Conservation (phyloP, 2,888 invertebrate genomes). For the Macrosiphum euphorbiae region DNA sequence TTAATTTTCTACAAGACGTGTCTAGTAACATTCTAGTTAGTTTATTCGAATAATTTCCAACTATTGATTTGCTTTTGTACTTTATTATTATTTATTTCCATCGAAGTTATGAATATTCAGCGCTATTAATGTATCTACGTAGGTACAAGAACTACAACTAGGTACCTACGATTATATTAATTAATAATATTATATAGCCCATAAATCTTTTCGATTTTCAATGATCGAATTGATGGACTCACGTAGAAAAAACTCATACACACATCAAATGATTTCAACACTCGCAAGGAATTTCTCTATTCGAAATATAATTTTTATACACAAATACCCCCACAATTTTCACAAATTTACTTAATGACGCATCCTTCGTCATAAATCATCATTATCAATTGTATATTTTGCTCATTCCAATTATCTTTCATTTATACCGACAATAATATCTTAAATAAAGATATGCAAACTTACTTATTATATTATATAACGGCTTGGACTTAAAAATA, state of each 20-base stretch:
- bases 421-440: not conserved
- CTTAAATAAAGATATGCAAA: not conserved
- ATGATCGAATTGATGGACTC: not conserved
- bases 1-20: too few relatives aligned
- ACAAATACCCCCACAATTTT: not conserved
- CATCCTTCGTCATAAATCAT: not conserved
- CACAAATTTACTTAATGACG: not conserved
- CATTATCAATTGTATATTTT: not conserved
- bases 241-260: not conserved
- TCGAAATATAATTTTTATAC: not conserved
- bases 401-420: not conserved
- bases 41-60: not conserved
- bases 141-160: not conserved
- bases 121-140: not conserved
- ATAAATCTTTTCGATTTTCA: not conserved
- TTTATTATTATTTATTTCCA: not conserved
- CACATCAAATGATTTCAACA: not conserved
- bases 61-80: not conserved
- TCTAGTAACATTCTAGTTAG: not conserved
- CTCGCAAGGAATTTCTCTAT: not conserved
- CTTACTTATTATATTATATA: not conserved
- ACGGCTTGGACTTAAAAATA: not conserved
- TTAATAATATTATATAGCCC: not conserved
- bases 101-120: not conserved
- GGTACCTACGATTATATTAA: not conserved